Evolutionary conservation across 2,888 invertebrate species (phyloP).

Genomic region (Dryomyza anilis): DNA sequence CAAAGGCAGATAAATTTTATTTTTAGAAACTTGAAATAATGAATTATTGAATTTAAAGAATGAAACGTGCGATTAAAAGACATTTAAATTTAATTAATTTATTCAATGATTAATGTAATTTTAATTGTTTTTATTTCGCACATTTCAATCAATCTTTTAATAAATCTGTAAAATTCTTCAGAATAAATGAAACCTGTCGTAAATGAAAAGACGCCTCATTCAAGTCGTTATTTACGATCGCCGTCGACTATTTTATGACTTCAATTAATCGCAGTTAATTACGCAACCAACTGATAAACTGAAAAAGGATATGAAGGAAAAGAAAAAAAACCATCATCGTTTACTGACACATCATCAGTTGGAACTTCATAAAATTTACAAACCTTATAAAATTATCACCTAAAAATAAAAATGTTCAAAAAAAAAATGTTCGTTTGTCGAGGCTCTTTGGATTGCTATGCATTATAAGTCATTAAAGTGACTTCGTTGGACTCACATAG

Average conservation of each 20-base stretch:
- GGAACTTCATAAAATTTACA: constrained; percentile 3
- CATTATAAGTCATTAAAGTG: constrained; percentile 23
- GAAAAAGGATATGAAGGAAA: too few species aligned
- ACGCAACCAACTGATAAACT: neutral
- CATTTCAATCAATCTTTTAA: too few species aligned
- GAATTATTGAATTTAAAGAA: neutral
- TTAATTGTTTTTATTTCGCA: too few species aligned
- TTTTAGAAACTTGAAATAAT: neutral
- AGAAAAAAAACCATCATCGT: neutral
- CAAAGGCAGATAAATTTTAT: neutral
- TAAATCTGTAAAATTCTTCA: too few species aligned
- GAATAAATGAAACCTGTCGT: too few species aligned
- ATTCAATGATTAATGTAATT: too few species aligned
- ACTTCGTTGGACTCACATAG: too few species aligned
- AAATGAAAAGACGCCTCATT: too few species aligned
- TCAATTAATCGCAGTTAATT: neutral
- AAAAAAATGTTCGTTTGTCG: neutral
- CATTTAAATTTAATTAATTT: too few species aligned
- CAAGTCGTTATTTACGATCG: too few species aligned
- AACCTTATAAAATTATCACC: neutral
- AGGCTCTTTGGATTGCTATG: neutral
- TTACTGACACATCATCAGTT: neutral
- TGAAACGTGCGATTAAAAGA: too few species aligned
- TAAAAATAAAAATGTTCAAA: neutral
- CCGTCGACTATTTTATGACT: too few species aligned